phyloP scores from a whole-genome alignment of 2,113 vertebrate species.

The Gobius niger region DNA sequence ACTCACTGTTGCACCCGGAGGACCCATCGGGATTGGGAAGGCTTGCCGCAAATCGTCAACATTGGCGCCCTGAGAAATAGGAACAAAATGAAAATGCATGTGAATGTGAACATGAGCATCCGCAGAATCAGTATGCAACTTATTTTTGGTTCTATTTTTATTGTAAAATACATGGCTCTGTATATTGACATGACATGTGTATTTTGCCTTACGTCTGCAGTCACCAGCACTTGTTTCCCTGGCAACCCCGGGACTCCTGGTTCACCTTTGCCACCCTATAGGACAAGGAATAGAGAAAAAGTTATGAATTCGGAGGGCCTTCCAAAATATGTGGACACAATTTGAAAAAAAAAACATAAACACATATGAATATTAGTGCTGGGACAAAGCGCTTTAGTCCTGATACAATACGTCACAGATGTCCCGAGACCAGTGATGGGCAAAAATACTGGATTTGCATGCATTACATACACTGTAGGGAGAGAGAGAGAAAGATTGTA shows the following conservation, averaged over 20 bases:
- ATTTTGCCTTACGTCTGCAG: constrained; percentile 64
- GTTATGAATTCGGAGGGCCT: neutral
- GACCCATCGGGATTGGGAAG: constrained; percentile 75
- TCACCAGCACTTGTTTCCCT: constrained; percentile 70
- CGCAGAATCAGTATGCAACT: neutral
- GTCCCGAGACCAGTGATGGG: too few relatives aligned
- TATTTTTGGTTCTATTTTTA: neutral
- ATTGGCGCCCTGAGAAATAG: constrained; percentile 62
- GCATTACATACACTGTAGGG: too few relatives aligned
- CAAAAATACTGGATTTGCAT: too few relatives aligned
- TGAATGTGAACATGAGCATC: neutral
- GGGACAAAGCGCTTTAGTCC: too few relatives aligned
- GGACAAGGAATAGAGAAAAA: constrained; percentile 46
- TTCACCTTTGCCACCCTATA: constrained; percentile 75
- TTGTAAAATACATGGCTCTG: neutral
- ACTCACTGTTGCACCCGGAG: constrained; percentile 75
- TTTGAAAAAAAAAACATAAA: too few relatives aligned
- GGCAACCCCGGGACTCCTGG: constrained; percentile 75
- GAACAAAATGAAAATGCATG: neutral
- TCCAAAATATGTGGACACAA: neutral
- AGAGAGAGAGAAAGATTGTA: too few relatives aligned
- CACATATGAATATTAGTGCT: too few relatives aligned
- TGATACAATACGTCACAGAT: too few relatives aligned
- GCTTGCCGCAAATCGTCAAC: constrained; percentile 71
- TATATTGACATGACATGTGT: neutral